Evolutionary conservation across 2,113 vertebrate species (phyloP).

Genomic region (Coptodon bakossiorum): DNA sequence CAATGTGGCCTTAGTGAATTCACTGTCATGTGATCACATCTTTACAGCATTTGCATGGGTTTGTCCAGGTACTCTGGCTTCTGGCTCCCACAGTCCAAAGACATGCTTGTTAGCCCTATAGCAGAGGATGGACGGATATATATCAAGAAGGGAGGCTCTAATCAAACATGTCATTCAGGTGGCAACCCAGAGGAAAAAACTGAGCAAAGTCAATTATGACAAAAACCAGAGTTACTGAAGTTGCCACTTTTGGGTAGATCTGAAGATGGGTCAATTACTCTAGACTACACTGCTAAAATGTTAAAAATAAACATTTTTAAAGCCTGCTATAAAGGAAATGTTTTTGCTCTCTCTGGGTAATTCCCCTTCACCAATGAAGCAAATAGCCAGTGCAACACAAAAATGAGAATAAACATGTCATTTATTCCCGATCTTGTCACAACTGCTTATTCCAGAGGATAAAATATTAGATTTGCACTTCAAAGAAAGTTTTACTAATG

Average conservation of each 20-base stretch:
- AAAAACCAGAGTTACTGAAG: background rate
- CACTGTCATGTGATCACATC: background rate
- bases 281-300: background rate
- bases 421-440: background rate
- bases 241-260: background rate
- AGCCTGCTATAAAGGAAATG: background rate
- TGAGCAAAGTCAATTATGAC: background rate
- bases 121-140: background rate
- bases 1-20: background rate
- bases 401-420: background rate
- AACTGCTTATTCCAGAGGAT: background rate
- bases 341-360: background rate
- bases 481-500: background rate
- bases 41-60: background rate
- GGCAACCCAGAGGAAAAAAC: background rate
- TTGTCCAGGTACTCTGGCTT: background rate
- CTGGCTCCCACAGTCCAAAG: background rate
- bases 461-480: background rate
- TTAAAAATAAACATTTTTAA: background rate
- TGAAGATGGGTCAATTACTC: background rate
- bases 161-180: background rate
- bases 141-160: background rate
- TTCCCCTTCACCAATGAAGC: background rate
- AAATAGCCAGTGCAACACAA: background rate
- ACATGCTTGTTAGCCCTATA: background rate